phyloP scores from a whole-genome alignment of 2,888 invertebrate species.

The Drosophila neonasuta region DNA sequence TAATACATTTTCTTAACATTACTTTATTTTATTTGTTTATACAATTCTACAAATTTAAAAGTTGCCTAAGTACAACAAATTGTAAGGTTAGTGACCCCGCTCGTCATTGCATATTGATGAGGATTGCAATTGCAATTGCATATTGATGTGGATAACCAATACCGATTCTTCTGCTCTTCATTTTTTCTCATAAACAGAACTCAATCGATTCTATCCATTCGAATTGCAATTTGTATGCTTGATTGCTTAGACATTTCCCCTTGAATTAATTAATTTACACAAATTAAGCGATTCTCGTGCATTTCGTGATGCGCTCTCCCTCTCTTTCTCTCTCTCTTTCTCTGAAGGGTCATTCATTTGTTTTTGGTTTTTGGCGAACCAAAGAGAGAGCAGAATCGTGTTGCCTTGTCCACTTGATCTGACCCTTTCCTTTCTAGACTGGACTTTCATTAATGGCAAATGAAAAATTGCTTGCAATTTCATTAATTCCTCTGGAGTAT shows the following conservation, averaged over 20 bases:
- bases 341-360: slow-evolving; percentile 50
- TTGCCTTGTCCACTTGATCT: slow-evolving; percentile 24
- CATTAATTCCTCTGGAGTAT: slow-evolving; percentile 68
- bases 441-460: slow-evolving; percentile 61
- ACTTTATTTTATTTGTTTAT: too few relatives aligned
- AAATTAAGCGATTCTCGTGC: slow-evolving; percentile 71
- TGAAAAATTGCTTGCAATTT: slow-evolving; percentile 74
- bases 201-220: slow-evolving; percentile 16
- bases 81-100: background rate
- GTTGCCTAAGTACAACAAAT: too few relatives aligned
- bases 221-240: slow-evolving; percentile 37
- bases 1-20: too few relatives aligned
- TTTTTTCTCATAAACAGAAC: slow-evolving; percentile 51
- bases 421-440: slow-evolving; percentile 10
- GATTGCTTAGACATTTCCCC: slow-evolving; percentile 23
- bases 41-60: too few relatives aligned
- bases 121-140: background rate
- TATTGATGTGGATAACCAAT: background rate
- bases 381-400: slow-evolving; percentile 29
- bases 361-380: slow-evolving; percentile 7
- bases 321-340: too few relatives aligned
- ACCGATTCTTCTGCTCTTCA: background rate
- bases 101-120: background rate
- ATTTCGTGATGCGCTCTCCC: slow-evolving; percentile 55
- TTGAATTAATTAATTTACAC: slow-evolving; percentile 65